These are phyloP conservation scores for Ibycter americanus DNA, from an alignment of 2,797 vertebrate species.

Conservation along the genomic window DNA sequence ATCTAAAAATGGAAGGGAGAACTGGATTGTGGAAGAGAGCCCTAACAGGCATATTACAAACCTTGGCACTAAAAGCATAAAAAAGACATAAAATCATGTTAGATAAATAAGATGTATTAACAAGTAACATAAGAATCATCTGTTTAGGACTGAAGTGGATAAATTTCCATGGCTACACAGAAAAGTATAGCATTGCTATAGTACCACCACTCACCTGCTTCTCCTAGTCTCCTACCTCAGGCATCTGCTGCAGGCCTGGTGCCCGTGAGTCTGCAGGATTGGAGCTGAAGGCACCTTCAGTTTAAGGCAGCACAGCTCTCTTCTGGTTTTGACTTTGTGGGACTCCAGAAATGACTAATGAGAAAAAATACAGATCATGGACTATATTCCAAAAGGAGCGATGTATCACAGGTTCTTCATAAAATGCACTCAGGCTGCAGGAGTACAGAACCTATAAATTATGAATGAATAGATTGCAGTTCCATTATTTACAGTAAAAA, in stretches of 20 bases:
- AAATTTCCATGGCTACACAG: background rate
- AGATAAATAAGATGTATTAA: background rate
- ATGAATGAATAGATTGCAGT: slow-evolving; percentile 23
- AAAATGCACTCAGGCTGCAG: background rate
- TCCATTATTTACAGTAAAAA: slow-evolving; percentile 48
- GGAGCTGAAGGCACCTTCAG: background rate
- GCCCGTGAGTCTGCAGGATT: background rate
- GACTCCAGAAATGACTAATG: background rate
- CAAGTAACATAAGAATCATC: background rate
- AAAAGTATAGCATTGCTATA: background rate
- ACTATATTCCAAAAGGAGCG: slow-evolving; percentile 14
- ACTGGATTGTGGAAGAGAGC: background rate
- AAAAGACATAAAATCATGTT: background rate
- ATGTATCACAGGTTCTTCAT: background rate
- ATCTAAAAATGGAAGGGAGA: background rate
- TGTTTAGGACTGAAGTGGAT: background rate
- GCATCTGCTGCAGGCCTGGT: background rate
- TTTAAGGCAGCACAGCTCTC: background rate
- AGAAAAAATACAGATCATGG: background rate
- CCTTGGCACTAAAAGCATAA: background rate
- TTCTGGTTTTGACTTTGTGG: background rate
- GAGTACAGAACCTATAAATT: slow-evolving; percentile 35
- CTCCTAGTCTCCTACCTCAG: background rate
- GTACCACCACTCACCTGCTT: background rate
- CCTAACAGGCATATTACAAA: background rate